Evolutionary conservation across 1,140 invertebrate species (phyloP), one percentile per base, ranked within the genome.

Genomic region (Rhizoglyphus robini): DNA sequence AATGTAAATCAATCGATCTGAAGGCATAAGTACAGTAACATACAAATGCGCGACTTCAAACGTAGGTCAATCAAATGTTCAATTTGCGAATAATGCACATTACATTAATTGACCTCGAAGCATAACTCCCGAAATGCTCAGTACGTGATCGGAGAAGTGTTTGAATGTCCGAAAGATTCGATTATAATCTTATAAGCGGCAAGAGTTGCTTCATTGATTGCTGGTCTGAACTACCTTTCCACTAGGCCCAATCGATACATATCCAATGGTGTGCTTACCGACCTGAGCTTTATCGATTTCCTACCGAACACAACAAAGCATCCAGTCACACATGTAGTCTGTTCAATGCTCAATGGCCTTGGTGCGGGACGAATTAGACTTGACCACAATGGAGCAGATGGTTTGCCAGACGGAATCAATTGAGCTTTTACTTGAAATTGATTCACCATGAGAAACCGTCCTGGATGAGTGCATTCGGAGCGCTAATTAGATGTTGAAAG

Each of bases 401-500:
- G n/a, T n/a, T n/a, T n/a, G n/a, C n/a, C n/a, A 46, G 15, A 23
- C 41, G 41, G 41, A 46, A 46, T 46, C 51, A 20, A 54, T 54
- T 54, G 51, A 54, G 51, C 51, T 25, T 11, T 54, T 54, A 54
- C 8, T 46, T 46, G 41, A 46, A 46, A 46, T 46, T 46, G 51
- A 20, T 54, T 54, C 51, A 54, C 31, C 8, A 54, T 8, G 8
- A 20, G 23, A 8, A 8, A 8, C 51, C 51, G 36, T 41, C 36
- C 18, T 41, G 8, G 18, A 41, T 41, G 36, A 11, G 8, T n/a
- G n/a, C n/a, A n/a, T n/a, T n/a, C n/a, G n/a, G n/a, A n/a, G n/a
- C 23, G 51, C 51, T 54, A 54, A 54, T 54, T 54, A 32, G 51
- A 54, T 54, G 51, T 54, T 54, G 51, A 54, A 54, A 54, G 51